phyloP scores from a whole-genome alignment of 2,113 vertebrate species.

The Grammomys surdaster region DNA sequence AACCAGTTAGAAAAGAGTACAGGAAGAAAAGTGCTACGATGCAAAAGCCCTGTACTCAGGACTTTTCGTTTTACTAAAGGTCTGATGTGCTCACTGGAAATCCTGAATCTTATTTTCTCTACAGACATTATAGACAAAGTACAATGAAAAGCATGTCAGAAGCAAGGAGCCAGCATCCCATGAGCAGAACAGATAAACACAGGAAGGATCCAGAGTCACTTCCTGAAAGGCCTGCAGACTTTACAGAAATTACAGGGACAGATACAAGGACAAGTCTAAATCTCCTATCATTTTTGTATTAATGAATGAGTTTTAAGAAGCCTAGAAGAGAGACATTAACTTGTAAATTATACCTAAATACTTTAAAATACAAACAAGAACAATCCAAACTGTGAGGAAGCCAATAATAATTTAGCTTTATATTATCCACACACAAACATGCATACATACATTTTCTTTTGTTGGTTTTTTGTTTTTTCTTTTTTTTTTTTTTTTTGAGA shows the following conservation, averaged over 20 bases:
- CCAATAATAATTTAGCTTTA: neutral
- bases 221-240: neutral
- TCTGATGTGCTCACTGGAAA: constrained; percentile 13
- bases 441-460: neutral
- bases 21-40: neutral
- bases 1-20: constrained; percentile 67
- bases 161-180: neutral
- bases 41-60: neutral
- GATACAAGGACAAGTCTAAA: constrained; percentile 44
- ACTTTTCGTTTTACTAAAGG: neutral
- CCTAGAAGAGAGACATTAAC: neutral
- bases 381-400: neutral
- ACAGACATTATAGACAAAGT: neutral
- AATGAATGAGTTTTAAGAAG: constrained; percentile 21
- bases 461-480: too few species aligned
- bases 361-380: neutral
- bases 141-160: neutral
- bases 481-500: too few species aligned
- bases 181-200: constrained; percentile 13
- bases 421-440: too few species aligned
- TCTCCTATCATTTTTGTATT: neutral
- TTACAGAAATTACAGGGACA: constrained; percentile 31
- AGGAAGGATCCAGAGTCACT: constrained; percentile 44
- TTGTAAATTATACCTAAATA: constrained; percentile 28
- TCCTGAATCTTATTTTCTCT: neutral